Evolutionary conservation across 2,797 vertebrate species (phyloP), one percentile per base, ranked within the genome.

Genomic region (Danio jaintianensis): DNA sequence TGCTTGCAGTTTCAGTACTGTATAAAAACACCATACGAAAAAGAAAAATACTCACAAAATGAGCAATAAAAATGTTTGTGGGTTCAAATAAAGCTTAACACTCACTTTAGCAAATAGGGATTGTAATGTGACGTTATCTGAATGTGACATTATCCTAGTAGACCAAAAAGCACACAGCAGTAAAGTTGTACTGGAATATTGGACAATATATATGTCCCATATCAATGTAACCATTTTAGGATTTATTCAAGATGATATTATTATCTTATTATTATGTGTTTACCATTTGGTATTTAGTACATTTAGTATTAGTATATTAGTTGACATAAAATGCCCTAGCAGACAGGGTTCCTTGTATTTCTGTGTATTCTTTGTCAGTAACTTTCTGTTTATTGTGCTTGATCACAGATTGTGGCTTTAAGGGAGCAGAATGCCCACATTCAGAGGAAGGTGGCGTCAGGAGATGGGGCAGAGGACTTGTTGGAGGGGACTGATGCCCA

Each of bases 341-440:
- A 53, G 20, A 16, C 7, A 53, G 29, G 29, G 29, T 1, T 29
- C 29, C 29, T 29, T 45, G 16, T 6, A 18, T 5, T 55, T 6
- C 22, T 63, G 7, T 29, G 12, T 55, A 12, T 29, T 75, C 15
- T 56, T 11, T 70, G 22, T 58, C 13, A 64, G 45, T 61, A 7
- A 16, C 84, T 81, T 78, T 91, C 83, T 91, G 88, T 0, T 63
- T 68, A 36, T 86, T 22, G 0, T 4, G 36, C 16, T 42, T 77
- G 29, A 29, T 16, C 74, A 8, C 92, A 99, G 98, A 99, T 99
- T 67, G 94, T 97, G 92, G 96, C 96, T 90, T 96, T 99, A 92
- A 93, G 96, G 82, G 98, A 99, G 88, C 98, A 99, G 93, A 99
- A 98, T 94, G 96, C 96, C 85, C 97, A 99, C 89, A 96, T 98